Evolutionary conservation across 1,140 invertebrate species (phyloP).

Genomic region (Pygmarrhopalites habei): DNA sequence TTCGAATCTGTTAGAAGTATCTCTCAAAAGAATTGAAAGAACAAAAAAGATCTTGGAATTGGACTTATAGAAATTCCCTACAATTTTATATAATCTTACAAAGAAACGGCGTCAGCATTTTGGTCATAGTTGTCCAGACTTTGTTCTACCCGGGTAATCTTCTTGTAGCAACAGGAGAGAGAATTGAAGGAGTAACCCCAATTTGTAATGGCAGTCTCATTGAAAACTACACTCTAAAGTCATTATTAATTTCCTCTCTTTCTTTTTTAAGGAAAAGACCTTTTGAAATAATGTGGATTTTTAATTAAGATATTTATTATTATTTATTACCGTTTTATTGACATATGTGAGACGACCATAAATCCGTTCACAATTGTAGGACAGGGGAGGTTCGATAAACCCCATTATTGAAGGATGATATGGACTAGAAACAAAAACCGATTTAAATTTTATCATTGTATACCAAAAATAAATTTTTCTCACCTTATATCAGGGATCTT

Average conservation of each 20-base stretch:
- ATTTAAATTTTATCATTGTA: too few species aligned
- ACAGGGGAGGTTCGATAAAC: too few species aligned
- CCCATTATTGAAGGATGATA: too few species aligned
- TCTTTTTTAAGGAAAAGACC: not conserved
- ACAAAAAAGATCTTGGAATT: too few species aligned
- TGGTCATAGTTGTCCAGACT: slow-evolving; percentile 19
- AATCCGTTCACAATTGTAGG: too few species aligned
- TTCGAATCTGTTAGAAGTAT: not conserved
- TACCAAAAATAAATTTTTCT: too few species aligned
- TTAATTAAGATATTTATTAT: too few species aligned
- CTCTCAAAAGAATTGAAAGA: too few species aligned
- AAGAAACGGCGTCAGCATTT: slow-evolving; percentile 21
- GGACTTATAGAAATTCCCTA: not conserved
- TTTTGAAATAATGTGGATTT: not conserved
- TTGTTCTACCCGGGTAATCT: slow-evolving; percentile 23
- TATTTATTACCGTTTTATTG: too few species aligned
- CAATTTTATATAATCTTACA: not conserved
- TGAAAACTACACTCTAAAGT: slow-evolving; percentile 25
- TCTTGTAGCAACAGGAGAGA: slow-evolving; percentile 29
- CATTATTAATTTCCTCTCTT: not conserved
- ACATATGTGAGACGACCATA: too few species aligned
- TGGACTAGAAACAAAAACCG: too few species aligned
- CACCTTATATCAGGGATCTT: too few species aligned
- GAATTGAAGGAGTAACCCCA: slow-evolving; percentile 21
- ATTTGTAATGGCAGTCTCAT: slow-evolving; percentile 16